Evolutionary conservation across 1,140 invertebrate species (phyloP).

Genomic region (Helicoverpa zea): DNA sequence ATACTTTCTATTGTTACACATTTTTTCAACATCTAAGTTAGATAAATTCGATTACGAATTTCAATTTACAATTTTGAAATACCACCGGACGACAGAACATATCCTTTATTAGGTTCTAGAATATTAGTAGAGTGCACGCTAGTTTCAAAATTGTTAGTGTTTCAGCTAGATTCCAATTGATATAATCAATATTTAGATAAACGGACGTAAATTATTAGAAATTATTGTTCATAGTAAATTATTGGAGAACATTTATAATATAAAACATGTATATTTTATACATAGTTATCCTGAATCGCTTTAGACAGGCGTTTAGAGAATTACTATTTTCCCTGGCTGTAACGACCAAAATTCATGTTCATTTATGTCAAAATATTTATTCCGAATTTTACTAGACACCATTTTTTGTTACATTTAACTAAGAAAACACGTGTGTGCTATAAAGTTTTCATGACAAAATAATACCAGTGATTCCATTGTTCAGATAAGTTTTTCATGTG

Average conservation of each 20-base stretch:
- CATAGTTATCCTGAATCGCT: slow-evolving; percentile 50
- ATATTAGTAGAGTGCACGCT: slow-evolving; percentile 83
- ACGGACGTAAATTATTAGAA: slow-evolving; percentile 50
- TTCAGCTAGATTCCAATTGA: slow-evolving; percentile 75
- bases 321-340: slow-evolving; percentile 42
- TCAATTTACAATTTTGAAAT: slow-evolving; percentile 54
- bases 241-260: slow-evolving; percentile 46
- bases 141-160: slow-evolving; percentile 84
- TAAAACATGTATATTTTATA: slow-evolving; percentile 45
- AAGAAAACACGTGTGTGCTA: slow-evolving; percentile 19
- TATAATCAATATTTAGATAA: slow-evolving; percentile 62
- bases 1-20: slow-evolving; percentile 55
- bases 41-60: slow-evolving; percentile 48
- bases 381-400: slow-evolving; percentile 22
- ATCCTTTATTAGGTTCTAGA: slow-evolving; percentile 60
- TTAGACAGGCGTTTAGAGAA: slow-evolving; percentile 48
- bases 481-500: neutral
- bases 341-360: slow-evolving; percentile 35
- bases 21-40: slow-evolving; percentile 51
- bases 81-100: slow-evolving; percentile 54
- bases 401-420: slow-evolving; percentile 13
- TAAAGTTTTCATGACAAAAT: neutral
- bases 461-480: slow-evolving; percentile 4
- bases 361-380: slow-evolving; percentile 27
- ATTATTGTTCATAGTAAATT: slow-evolving; percentile 44